These are phyloP conservation scores for Clitarchus hookeri DNA, from an alignment of 2,888 invertebrate species.

Conservation along the genomic window DNA sequence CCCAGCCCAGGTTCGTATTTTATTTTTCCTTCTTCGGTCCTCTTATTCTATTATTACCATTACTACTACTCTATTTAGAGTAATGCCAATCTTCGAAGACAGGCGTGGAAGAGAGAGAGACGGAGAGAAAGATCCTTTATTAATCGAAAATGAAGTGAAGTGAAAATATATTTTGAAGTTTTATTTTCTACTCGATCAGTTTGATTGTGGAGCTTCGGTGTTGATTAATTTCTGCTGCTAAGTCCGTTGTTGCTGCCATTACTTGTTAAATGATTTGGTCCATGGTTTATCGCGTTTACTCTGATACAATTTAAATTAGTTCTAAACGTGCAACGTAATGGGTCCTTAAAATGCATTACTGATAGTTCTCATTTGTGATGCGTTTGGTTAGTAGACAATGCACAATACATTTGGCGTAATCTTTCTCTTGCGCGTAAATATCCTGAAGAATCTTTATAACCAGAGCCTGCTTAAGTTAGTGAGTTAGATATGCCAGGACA, in stretches of 20 bases:
- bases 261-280: neutral
- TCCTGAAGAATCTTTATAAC: too few relatives aligned
- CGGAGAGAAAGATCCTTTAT: neutral
- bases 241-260: neutral
- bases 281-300: neutral
- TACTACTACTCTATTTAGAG: conserved; percentile 10
- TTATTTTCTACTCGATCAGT: conserved; percentile 5
- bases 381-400: too few relatives aligned
- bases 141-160: conserved; percentile 14
- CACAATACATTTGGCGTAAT: too few relatives aligned
- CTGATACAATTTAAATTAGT: neutral
- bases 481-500: too few relatives aligned
- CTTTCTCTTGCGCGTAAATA: too few relatives aligned
- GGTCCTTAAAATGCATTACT: too few relatives aligned
- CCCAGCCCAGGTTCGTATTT: neutral
- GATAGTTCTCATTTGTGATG: too few relatives aligned
- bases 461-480: too few relatives aligned
- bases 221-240: neutral
- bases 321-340: neutral
- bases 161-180: neutral
- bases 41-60: neutral
- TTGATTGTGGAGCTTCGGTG: neutral
- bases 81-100: conserved; percentile 1
- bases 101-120: neutral
- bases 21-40: neutral